Conservation (phyloP, 2,797 vertebrate genomes). For the Paguma larvata region DNA sequence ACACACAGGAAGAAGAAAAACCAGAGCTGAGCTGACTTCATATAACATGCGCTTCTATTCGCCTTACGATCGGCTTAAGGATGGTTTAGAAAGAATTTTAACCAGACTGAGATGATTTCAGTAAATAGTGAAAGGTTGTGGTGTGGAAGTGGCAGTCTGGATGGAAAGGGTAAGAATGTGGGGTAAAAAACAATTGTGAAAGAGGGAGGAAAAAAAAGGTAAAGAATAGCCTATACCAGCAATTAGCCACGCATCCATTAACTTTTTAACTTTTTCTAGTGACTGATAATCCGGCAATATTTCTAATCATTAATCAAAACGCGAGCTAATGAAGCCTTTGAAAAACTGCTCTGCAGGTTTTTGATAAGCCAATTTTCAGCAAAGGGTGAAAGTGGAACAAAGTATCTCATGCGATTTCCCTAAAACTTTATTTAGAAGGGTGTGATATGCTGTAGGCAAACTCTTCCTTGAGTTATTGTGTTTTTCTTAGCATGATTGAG, state of each 20-base stretch:
- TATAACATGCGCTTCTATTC: rapidly evolving
- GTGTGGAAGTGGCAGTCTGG: background rate
- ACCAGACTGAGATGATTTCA: background rate
- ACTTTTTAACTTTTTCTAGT: background rate
- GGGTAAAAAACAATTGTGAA: background rate
- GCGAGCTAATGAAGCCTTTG: background rate
- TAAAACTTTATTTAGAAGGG: constrained; percentile 73
- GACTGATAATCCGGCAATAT: background rate
- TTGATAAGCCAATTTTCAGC: constrained; percentile 65
- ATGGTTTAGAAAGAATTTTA: background rate
- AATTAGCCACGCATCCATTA: background rate
- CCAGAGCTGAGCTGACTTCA: background rate
- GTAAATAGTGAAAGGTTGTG: background rate
- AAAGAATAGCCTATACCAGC: background rate
- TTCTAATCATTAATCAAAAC: constrained; percentile 56
- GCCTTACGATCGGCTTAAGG: background rate
- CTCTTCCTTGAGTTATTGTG: constrained; percentile 64
- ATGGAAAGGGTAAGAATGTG: background rate
- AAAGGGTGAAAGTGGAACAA: constrained; percentile 23
- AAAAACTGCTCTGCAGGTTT: background rate
- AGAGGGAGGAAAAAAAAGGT: background rate
- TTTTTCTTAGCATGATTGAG: constrained; percentile 78
- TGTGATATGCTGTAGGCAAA: constrained; percentile 78
- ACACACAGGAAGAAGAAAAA: background rate
- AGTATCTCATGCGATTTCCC: constrained; percentile 43